phyloP scores from a whole-genome alignment of 2,113 vertebrate genomes.

The Grus americana region DNA sequence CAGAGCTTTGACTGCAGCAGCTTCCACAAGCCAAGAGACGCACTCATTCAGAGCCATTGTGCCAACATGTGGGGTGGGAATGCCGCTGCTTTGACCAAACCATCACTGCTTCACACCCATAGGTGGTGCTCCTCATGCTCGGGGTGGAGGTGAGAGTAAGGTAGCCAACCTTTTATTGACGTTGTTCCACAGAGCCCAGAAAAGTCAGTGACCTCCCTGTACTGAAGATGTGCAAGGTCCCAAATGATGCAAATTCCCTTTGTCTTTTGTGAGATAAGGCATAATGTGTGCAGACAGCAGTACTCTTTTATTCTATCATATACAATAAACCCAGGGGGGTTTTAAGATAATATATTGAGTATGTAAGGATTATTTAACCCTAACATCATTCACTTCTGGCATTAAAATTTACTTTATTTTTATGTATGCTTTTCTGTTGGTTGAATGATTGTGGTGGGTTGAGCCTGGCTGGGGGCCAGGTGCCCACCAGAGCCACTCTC shows the following conservation, averaged over 20 bases:
- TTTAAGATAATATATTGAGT: neutral
- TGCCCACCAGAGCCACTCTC: too few relatives aligned
- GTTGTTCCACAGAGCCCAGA: neutral
- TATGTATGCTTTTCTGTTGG: neutral
- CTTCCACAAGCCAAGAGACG: neutral
- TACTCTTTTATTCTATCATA: neutral
- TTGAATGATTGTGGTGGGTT: neutral
- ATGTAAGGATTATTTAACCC: neutral
- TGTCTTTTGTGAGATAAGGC: neutral
- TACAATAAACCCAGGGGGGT: neutral
- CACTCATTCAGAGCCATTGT: neutral
- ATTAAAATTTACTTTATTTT: neutral
- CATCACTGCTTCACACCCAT: fast-evolving
- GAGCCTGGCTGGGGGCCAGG: too few relatives aligned
- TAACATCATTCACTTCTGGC: neutral
- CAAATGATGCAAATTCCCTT: neutral
- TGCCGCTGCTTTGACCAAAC: neutral
- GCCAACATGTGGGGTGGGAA: neutral
- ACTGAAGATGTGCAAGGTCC: neutral
- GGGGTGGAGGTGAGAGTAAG: neutral
- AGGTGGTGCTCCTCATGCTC: neutral
- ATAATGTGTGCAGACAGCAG: neutral
- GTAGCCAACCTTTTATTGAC: neutral
- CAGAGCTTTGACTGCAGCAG: neutral
- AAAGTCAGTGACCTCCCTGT: neutral